A percentile compares a stretch with the other conserved stretches of the same genome.
Conservation (phyloP, 2,888 invertebrate species). For the Rhaphigaster nebulosa region DNA sequence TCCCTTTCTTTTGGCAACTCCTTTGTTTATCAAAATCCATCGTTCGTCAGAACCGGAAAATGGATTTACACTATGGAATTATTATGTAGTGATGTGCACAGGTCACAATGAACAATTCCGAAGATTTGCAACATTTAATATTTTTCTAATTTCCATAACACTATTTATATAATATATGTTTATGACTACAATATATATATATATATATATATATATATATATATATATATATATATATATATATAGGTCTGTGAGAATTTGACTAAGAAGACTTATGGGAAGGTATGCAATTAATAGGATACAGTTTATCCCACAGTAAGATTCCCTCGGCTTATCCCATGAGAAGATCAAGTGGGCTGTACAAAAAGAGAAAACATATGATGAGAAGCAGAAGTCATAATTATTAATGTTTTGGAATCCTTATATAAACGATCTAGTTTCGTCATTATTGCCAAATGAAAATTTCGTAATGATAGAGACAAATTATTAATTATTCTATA, state of each 20-base stretch:
- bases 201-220: too few relatives aligned
- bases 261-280: conserved; percentile 1
- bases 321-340: not conserved
- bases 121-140: too few relatives aligned
- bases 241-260: not conserved
- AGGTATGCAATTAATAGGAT: conserved; percentile 25
- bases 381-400: conserved; percentile 18
- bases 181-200: too few relatives aligned
- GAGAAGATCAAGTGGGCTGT: not conserved
- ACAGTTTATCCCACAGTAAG: not conserved
- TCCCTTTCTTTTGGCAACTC: too few relatives aligned
- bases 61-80: too few relatives aligned
- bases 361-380: conserved; percentile 22
- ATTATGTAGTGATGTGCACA: too few relatives aligned
- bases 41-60: too few relatives aligned
- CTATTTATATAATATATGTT: too few relatives aligned
- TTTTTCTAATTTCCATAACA: not conserved
- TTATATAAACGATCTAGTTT: conserved; percentile 13
- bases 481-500: not conserved
- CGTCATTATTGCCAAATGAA: not conserved
- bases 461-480: not conserved
- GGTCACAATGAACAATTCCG: too few relatives aligned
- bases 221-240: too few relatives aligned
- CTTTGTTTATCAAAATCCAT: too few relatives aligned
- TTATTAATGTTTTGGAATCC: not conserved